These are phyloP conservation scores for Amphipoea lucens DNA, from an alignment of 2,888 invertebrate species.

Conservation along the genomic window DNA sequence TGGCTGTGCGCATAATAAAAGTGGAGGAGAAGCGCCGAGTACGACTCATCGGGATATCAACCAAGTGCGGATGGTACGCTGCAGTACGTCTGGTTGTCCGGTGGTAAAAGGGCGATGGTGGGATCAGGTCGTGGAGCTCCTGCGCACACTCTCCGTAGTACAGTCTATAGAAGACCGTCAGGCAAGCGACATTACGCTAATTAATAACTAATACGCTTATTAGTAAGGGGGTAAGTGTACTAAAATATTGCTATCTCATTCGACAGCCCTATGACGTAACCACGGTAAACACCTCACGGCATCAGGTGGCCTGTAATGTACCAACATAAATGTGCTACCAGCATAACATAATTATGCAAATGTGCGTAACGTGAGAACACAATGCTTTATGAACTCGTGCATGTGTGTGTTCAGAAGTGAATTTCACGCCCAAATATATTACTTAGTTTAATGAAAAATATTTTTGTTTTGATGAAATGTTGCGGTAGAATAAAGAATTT, in stretches of 20 bases:
- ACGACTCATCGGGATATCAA: too few species aligned
- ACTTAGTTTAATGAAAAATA: slow-evolving; percentile 52
- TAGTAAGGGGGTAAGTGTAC: too few species aligned
- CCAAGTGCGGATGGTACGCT: too few species aligned
- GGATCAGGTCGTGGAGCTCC: too few species aligned
- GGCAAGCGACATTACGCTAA: too few species aligned
- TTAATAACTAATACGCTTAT: too few species aligned
- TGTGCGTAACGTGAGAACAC: slow-evolving; percentile 64
- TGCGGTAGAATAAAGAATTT: neutral
- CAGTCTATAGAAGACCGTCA: too few species aligned
- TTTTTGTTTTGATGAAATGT: slow-evolving; percentile 11
- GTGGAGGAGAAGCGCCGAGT: too few species aligned
- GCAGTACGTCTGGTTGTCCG: too few species aligned
- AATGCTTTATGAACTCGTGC: slow-evolving; percentile 54
- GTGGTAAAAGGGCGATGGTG: too few species aligned
- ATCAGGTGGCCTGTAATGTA: slow-evolving; percentile 74
- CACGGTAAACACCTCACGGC: slow-evolving; percentile 77
- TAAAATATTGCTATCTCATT: slow-evolving; percentile 7
- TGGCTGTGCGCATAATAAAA: too few species aligned
- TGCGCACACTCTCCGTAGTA: too few species aligned
- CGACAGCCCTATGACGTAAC: slow-evolving; percentile 58
- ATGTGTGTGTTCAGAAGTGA: slow-evolving; percentile 38
- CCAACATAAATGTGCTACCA: slow-evolving; percentile 53
- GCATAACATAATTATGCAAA: slow-evolving; percentile 70
- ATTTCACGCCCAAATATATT: slow-evolving; percentile 45